Percentiles rank a stretch among this genome's conserved stretches.
Evolutionary conservation across 1,140 invertebrate species (phyloP).

Genomic region (Penaeus indicus): DNA sequence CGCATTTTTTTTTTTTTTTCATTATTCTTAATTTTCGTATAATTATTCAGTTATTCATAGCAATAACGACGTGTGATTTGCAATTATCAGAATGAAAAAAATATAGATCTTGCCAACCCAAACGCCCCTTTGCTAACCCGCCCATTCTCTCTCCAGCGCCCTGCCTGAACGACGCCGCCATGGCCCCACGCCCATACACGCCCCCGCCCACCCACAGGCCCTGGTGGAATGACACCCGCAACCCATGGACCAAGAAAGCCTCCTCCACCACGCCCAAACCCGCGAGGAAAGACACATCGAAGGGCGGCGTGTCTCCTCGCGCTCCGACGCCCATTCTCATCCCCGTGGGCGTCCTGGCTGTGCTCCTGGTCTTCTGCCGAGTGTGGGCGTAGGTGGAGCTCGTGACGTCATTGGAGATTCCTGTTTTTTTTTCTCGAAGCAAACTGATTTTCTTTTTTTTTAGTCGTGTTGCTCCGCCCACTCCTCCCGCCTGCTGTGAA

Average conservation of each 20-base stretch:
- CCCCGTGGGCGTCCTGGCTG: neutral
- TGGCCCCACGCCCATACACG: neutral
- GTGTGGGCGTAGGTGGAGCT: constrained; percentile 12
- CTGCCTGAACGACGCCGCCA: constrained; percentile 49
- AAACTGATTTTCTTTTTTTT: too few species aligned
- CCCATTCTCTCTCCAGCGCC: constrained; percentile 26
- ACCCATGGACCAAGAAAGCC: constrained; percentile 51
- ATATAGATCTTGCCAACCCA: neutral
- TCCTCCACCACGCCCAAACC: constrained; percentile 33
- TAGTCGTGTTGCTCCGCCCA: too few species aligned
- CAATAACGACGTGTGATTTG: too few species aligned
- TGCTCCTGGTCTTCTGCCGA: neutral
- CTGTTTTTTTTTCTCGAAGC: too few species aligned
- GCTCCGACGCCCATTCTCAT: neutral
- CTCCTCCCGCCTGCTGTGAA: too few species aligned
- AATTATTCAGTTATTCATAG: too few species aligned
- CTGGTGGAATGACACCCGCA: constrained; percentile 52
- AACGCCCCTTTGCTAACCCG: neutral
- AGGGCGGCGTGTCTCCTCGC: neutral
- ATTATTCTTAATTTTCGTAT: too few species aligned
- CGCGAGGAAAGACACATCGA: neutral
- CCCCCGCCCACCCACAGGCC: constrained; percentile 32
- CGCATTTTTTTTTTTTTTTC: too few species aligned
- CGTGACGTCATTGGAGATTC: neutral
- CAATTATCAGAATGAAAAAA: neutral